phyloP scores from a whole-genome alignment of 2,797 vertebrate genomes.

The Melanotaenia nigrans region DNA sequence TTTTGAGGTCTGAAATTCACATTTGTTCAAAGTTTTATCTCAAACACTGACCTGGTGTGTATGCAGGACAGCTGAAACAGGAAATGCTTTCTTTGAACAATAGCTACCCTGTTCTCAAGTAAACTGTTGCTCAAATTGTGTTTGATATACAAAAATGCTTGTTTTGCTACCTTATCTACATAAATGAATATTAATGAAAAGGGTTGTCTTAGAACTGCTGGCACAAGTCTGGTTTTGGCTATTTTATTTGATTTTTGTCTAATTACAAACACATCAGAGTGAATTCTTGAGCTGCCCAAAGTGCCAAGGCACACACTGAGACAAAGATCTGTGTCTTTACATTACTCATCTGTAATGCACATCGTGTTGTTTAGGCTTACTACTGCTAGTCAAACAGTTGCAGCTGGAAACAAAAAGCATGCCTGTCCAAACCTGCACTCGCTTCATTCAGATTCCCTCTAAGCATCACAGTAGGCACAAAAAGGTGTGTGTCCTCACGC shows the following conservation, averaged over 20 bases:
- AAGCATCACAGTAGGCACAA: constrained; percentile 72
- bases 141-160: constrained; percentile 55
- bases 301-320: constrained; percentile 77
- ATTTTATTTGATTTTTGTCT: constrained; percentile 21
- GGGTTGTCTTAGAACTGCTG: constrained; percentile 52
- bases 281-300: constrained; percentile 70
- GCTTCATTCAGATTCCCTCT: constrained; percentile 36
- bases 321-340: constrained; percentile 60
- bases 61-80: constrained; percentile 34
- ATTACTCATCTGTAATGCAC: constrained; percentile 52
- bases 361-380: constrained; percentile 38
- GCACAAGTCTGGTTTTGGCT: constrained; percentile 69
- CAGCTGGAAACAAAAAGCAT: not conserved
- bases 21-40: constrained; percentile 49
- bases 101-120: constrained; percentile 57
- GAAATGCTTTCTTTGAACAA: constrained; percentile 51
- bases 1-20: constrained; percentile 61
- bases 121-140: constrained; percentile 49
- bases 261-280: constrained; percentile 61
- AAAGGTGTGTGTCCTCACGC: constrained; percentile 68
- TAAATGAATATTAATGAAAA: constrained; percentile 51
- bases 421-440: constrained; percentile 17
- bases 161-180: constrained; percentile 55
- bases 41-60: constrained; percentile 35
- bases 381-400: constrained; percentile 36